A percentile compares a stretch with the other conserved stretches of the same genome.
phyloP scores from a whole-genome alignment of 2,113 vertebrate species.

The Lepus europaeus region DNA sequence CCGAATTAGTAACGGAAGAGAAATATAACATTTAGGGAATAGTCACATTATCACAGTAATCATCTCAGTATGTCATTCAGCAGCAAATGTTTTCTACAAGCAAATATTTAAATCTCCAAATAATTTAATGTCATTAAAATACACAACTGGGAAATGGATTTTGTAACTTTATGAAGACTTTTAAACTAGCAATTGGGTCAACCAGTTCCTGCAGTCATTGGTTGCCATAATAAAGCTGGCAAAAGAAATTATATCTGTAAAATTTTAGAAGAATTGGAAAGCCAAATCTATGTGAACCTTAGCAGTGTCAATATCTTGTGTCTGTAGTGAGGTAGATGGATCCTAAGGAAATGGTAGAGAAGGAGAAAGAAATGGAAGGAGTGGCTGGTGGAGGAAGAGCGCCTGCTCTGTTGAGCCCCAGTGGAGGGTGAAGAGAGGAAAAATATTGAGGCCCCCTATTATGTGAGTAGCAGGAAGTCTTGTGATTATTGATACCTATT shows the following conservation, averaged over 20 bases:
- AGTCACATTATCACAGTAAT: neutral
- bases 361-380: neutral
- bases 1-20: neutral
- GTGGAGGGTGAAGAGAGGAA: neutral
- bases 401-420: neutral
- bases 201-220: neutral
- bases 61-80: neutral
- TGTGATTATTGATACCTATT: neutral
- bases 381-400: neutral
- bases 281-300: neutral
- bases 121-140: neutral
- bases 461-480: neutral
- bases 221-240: neutral
- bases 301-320: neutral
- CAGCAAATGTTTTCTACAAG: conserved; percentile 21
- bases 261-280: neutral
- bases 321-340: neutral
- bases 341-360: neutral
- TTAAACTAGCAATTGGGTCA: neutral
- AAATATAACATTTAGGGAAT: neutral
- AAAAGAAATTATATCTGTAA: neutral
- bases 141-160: neutral
- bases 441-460: neutral
- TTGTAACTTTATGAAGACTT: neutral
- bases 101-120: conserved; percentile 5